Percentiles rank a stretch among this genome's conserved stretches.
phyloP scores from a whole-genome alignment of 2,113 vertebrate genomes.

The Gymnobelideus leadbeateri region DNA sequence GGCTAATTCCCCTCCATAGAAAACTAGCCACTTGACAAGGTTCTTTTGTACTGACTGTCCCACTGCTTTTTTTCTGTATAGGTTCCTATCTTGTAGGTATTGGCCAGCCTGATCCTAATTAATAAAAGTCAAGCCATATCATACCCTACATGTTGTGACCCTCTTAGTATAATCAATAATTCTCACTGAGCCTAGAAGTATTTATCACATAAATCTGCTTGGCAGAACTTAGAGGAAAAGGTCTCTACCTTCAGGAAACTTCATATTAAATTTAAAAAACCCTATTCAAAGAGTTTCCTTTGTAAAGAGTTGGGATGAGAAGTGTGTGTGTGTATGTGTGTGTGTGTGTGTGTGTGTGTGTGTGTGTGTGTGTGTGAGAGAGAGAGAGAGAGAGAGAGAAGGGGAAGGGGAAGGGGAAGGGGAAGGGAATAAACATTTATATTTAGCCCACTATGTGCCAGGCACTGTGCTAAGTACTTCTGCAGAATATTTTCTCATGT shows the following conservation, averaged over 20 bases:
- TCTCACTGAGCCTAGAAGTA: not conserved
- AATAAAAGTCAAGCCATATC: not conserved
- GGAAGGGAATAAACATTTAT: not conserved
- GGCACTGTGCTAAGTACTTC: not conserved
- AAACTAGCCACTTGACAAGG: not conserved
- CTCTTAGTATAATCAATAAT: not conserved
- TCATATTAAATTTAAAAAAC: not conserved
- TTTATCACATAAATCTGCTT: not conserved
- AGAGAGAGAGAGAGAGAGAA: too few species aligned
- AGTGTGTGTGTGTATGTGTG: not conserved
- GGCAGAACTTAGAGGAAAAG: not conserved
- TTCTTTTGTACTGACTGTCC: not conserved
- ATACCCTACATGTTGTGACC: not conserved
- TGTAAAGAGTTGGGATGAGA: not conserved
- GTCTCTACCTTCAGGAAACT: not conserved
- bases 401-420: too few species aligned
- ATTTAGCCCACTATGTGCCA: not conserved
- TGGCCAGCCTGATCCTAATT: not conserved
- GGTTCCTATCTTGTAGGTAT: not conserved
- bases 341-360: too few species aligned
- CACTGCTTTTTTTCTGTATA: not conserved
- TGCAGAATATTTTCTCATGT: not conserved
- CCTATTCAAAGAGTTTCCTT: not conserved
- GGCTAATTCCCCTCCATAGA: not conserved
- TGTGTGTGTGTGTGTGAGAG: not conserved